phyloP scores from a whole-genome alignment of 2,797 vertebrate species.

The Channa striata region DNA sequence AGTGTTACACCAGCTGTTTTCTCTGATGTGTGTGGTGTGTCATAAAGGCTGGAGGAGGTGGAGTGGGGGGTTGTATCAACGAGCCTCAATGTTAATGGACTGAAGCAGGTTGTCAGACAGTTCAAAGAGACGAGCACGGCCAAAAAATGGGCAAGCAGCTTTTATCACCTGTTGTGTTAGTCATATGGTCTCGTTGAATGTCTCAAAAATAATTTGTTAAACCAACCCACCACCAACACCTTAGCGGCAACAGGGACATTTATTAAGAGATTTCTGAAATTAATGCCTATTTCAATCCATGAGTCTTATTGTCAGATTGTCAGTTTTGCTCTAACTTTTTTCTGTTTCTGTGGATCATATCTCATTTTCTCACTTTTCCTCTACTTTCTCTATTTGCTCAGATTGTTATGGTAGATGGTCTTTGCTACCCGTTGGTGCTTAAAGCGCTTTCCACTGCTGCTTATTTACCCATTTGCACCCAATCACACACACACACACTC shows the following conservation, averaged over 20 bases:
- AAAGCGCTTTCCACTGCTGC: too few relatives aligned
- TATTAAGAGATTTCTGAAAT: neutral
- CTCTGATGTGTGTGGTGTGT: constrained; percentile 86
- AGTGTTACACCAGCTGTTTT: constrained; percentile 86
- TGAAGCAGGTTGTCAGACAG: constrained; percentile 68
- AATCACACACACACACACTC: too few relatives aligned
- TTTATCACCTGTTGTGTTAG: constrained; percentile 71
- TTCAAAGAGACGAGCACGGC: constrained; percentile 73
- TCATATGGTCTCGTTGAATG: constrained; percentile 74
- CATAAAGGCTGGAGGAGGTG: constrained; percentile 76
- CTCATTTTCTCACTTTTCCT: neutral
- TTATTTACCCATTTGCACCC: too few relatives aligned
- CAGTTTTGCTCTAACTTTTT: too few relatives aligned
- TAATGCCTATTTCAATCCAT: constrained; percentile 1
- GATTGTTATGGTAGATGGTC: too few relatives aligned
- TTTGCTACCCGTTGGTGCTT: too few relatives aligned
- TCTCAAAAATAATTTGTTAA: constrained; percentile 60
- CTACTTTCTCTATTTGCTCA: neutral
- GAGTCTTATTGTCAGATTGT: neutral
- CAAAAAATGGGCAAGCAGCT: constrained; percentile 50
- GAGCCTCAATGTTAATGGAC: constrained; percentile 80
- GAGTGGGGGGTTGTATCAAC: constrained; percentile 55
- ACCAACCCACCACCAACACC: constrained; percentile 35
- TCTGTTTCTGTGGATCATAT: neutral
- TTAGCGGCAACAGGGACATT: constrained; percentile 3